A percentile compares a stretch with the other conserved stretches of the same genome.
These are phyloP conservation scores for Grapholita molesta DNA, from an alignment of 1,140 invertebrate genomes.

Conservation along the genomic window DNA sequence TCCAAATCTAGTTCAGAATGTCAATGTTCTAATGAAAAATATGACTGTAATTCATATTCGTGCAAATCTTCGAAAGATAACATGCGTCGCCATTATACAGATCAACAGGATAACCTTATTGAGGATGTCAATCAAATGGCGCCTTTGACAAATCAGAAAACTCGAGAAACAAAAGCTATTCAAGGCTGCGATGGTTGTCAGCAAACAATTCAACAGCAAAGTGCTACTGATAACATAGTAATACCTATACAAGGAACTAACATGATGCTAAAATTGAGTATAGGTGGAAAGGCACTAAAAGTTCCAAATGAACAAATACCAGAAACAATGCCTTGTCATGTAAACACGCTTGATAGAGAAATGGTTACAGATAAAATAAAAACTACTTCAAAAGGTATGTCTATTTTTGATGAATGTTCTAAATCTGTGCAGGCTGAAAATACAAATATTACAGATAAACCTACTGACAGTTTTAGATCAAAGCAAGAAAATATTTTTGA, in stretches of 20 bases:
- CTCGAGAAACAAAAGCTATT: not conserved
- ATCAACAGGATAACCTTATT: not conserved
- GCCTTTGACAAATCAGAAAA: not conserved
- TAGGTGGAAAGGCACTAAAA: conserved; percentile 31
- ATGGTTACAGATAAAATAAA: conserved; percentile 32
- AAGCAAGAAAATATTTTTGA: not conserved
- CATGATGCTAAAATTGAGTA: conserved; percentile 61
- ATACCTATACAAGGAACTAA: conserved; percentile 65
- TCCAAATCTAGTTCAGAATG: conserved; percentile 28
- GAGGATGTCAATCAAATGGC: not conserved
- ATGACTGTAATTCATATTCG: not conserved
- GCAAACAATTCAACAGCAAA: not conserved
- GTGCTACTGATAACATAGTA: conserved; percentile 36
- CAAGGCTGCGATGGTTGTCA: not conserved
- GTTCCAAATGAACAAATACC: not conserved
- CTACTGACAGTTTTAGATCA: not conserved
- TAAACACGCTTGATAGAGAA: conserved; percentile 13
- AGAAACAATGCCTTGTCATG: not conserved
- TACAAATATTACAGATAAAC: conserved; percentile 19
- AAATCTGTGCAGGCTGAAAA: conserved; percentile 48
- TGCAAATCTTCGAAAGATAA: not conserved
- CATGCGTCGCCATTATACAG: not conserved
- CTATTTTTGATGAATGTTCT: conserved; percentile 48
- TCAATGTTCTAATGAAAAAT: not conserved
- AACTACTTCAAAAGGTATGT: conserved; percentile 39